Evolutionary conservation across 2,888 invertebrate species (phyloP), one percentile per base, ranked within the genome.

Genomic region (Amphimallon solstitiale): DNA sequence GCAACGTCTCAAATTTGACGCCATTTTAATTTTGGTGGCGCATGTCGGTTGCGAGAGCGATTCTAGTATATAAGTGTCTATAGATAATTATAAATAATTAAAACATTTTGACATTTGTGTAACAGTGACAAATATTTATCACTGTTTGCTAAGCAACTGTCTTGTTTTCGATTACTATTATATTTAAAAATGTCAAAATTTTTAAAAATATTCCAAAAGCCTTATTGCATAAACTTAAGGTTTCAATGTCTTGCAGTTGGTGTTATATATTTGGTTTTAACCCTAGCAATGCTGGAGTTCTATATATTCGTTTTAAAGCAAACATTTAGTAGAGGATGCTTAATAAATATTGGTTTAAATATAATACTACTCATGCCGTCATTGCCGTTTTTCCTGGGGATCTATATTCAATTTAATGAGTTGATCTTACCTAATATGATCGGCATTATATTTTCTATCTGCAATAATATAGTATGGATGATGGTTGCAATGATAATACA

Each of bases 321-420:
- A 1, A 14, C 23, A 7, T 56, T 56, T 40, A 56, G 56, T 14
- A 38, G 56, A 23, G 56, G 56, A 56, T 40, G 40, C 9, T 14
- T 56, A 29, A 40, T 56, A 6, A 56, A 56, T 17, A 56, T 56
- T 2, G 56, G 23, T 9, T 40, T 56, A 17, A 38, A 56, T 14
- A 40, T 40, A 6, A 40, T 56, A 40, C 5, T 56, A 23, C 40
- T 23, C 10, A 10, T 56, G 17, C 56, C 56, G 12, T 14, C 43
- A 14, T 14, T 56, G 9, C 56, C 56, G 4, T 56, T 56, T 23
- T 56, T 56, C 23, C 9, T 56, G 2, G 56, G 56, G 9, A 14
- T 56, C 2, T 56, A 40, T 9, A 23, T 56, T 9, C 40, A 56
- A 40, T 56, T 56, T 21, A 14, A 17, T 14, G 56, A 56, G 23